These are phyloP conservation scores for Podiceps cristatus DNA, from an alignment of 2,113 vertebrate genomes.

Conservation along the genomic window DNA sequence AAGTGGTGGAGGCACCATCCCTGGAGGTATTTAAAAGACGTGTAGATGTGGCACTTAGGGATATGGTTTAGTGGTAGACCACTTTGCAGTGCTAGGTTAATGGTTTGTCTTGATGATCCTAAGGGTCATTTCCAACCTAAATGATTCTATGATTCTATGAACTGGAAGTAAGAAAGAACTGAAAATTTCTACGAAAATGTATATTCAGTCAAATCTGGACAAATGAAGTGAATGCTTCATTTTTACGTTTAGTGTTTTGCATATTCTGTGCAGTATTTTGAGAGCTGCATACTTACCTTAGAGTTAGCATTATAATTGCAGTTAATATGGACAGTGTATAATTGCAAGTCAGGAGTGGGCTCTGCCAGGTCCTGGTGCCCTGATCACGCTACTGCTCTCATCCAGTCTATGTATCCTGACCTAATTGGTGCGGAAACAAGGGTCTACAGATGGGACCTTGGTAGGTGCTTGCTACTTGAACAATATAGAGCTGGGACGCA, in stretches of 20 bases:
- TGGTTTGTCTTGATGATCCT: neutral
- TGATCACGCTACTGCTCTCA: neutral
- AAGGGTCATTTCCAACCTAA: neutral
- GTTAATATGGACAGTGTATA: neutral
- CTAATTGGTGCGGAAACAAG: neutral
- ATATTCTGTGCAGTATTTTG: neutral
- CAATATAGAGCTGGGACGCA: rapidly evolving
- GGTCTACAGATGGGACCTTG: neutral
- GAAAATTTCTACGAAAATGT: neutral
- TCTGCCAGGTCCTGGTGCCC: neutral
- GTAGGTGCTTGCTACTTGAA: neutral
- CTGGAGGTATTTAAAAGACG: rapidly evolving
- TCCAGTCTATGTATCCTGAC: neutral
- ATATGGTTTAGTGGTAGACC: neutral
- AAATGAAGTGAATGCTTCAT: neutral
- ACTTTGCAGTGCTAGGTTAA: neutral
- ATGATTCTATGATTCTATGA: neutral
- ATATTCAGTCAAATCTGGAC: neutral
- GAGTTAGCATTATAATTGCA: neutral
- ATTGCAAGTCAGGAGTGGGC: neutral
- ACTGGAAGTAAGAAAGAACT: neutral
- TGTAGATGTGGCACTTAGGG: neutral
- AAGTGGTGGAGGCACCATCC: neutral
- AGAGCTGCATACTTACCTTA: neutral
- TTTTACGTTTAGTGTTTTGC: neutral